Evolutionary conservation across 1,140 invertebrate species (phyloP).

Genomic region (Drosophila mayri): DNA sequence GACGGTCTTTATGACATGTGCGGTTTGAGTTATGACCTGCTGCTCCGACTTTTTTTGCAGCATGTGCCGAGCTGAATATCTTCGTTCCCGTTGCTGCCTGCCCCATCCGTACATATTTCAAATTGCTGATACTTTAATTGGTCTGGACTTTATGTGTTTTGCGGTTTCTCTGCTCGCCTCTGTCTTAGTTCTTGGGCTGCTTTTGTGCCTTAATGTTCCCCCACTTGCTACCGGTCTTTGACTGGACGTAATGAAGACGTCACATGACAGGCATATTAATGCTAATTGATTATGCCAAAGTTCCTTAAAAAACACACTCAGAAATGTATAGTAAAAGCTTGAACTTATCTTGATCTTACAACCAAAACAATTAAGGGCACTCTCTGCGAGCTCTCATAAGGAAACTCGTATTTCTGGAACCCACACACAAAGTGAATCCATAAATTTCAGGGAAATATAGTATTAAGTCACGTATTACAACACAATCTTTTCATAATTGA

Average conservation of each 20-base stretch:
- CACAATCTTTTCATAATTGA: conserved; percentile 3
- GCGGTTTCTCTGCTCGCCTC: conserved; percentile 35
- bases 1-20: conserved; percentile 69
- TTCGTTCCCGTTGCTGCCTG: conserved; percentile 5
- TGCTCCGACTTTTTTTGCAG: conserved; percentile 21
- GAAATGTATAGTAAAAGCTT: conserved; percentile 3
- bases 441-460: conserved; percentile 8
- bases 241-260: conserved; percentile 67
- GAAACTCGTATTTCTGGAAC: background rate
- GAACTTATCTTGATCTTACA: conserved; percentile 36
- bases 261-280: conserved; percentile 61
- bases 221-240: conserved; percentile 65
- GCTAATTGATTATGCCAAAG: conserved; percentile 62
- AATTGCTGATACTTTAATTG: conserved; percentile 80
- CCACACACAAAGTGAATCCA: conserved; percentile 24
- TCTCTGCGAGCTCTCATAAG: background rate
- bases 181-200: conserved; percentile 11
- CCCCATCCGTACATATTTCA: conserved; percentile 49
- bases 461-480: conserved; percentile 32
- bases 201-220: conserved; percentile 1
- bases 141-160: conserved; percentile 61
- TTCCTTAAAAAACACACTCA: conserved; percentile 9
- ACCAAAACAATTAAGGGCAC: conserved; percentile 1
- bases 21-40: conserved; percentile 45
- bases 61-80: conserved; percentile 54